Evolutionary conservation across 92 coral and sea anemone species (phyloP), one percentile per base, ranked within the genome.

Genomic region (Montipora capitata): DNA sequence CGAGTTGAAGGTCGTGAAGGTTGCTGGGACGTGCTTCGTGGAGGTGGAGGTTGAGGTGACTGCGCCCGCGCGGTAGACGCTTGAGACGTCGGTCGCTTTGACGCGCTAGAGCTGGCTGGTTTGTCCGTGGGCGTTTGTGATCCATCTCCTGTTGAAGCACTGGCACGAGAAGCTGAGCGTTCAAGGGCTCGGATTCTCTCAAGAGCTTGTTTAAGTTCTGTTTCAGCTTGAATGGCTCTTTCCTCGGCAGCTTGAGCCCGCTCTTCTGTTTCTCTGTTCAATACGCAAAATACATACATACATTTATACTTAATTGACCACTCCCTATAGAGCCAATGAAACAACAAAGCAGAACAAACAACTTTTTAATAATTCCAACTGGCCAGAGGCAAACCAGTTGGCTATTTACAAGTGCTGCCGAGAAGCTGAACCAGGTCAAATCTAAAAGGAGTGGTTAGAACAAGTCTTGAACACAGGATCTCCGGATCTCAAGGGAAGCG

Each of bases 181-280:
- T 97, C 99, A 58, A 97, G 94, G 72, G 98, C 98, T 79, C 99
- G 98, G 82, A 97, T 90, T 93, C 92, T 92, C 81, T 97, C 99
- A 27, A 96, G 85, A 44, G 98, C 98, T 72, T 92, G 94, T 91
- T 97, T 97, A 5, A 97, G 94, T 62, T 97, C 99, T 11, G 94
- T 94, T 85, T 97, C 99, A 52, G 98, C 93, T 83, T 94, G 91
- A 67, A 97, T 91, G 45, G 98, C 99, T 80, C 98, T 90, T 82
- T 97, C 96, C 83, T 97, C 99, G 2, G 98, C 94, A 4, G 68
- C 77, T 65, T 97, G 99, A 12, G 99, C 98, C 16, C 99, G 83
- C 66, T 94, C 98, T 74, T 97, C 99, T 15, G 99, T 95, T 69
- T 96, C 99, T 42, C 99, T 97, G 13, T 16, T 58, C 16, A 43